Evolutionary conservation across 2,113 vertebrate genomes (phyloP).

Genomic region (Zapornia atra): DNA sequence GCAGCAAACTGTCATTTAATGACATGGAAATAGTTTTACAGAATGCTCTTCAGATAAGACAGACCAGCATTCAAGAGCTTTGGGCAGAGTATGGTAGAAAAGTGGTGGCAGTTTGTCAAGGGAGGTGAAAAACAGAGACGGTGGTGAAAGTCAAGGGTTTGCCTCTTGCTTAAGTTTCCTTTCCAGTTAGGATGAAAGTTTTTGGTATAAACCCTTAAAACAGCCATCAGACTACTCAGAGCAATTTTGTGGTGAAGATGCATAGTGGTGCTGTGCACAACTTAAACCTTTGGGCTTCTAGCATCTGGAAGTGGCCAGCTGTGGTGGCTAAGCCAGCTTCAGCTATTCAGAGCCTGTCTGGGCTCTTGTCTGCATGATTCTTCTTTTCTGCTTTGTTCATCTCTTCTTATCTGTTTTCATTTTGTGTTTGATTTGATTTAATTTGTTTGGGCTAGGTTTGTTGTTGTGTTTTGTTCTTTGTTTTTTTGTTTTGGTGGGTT

Average conservation of each 20-base stretch:
- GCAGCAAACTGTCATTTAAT: background rate
- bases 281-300: background rate
- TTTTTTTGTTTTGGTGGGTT: too few relatives aligned
- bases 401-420: background rate
- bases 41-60: background rate
- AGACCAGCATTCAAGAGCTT: background rate
- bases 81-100: background rate
- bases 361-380: background rate
- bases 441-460: background rate
- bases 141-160: background rate
- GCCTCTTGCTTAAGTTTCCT: background rate
- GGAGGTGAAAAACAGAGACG: background rate
- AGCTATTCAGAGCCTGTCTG: background rate
- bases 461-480: too few relatives aligned
- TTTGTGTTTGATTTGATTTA: background rate
- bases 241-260: background rate
- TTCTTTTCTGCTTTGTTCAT: slow-evolving; percentile 14
- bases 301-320: background rate
- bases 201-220: background rate
- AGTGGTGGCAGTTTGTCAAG: background rate
- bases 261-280: background rate
- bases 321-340: background rate
- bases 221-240: fast-evolving
- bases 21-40: background rate
- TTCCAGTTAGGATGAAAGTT: background rate